Base-by-base conservation (phyloP, 2,888 invertebrate species). In the Sclerodermus sp. region DNA sequence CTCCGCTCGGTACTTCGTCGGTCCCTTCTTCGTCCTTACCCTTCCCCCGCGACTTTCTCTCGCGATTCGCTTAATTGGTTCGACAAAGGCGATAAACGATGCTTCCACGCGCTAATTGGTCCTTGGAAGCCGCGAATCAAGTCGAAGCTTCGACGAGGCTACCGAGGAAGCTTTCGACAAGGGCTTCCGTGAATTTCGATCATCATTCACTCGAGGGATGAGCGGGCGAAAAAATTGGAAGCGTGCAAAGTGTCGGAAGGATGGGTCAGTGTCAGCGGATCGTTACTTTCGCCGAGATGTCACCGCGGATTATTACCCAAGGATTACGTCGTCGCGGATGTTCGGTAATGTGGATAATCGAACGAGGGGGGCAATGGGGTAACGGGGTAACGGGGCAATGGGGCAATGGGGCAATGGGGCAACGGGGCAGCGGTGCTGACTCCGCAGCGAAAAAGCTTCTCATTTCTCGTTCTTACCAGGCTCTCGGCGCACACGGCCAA, bases 221-320 rank as follows among this genome's bases (percentile, higher is more conserved):
- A n/a, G n/a, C n/a, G n/a, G n/a, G n/a, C n/a, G n/a, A 23, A 8
- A 23, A 23, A 23, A 23, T 23, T 23, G 23, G 23, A 23, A 23
- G 15, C 16, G 23, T 23, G 23, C 23, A 23, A 23, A 23, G 8
- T n/a, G 23, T 23, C 4, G 4, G 23, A 23, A 5, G 23, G 23
- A 8, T 55, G 57, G 60, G 62, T 67, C 64, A 66, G 60, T 67
- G 53, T 23, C 23, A 23, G 23, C 23, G 23, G 3, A 8, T 60
- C 58, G 55, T 62, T 55, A 64, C 67, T 66, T 68, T 66, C 64
- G 60, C 66, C 18, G 49, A 45, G 46, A 45, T 58, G 51, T 53
- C 47, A 47, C 51, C 50, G 51, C 47, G 52, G 45, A 50, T 61
- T 50, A 51, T 69, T 70, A 66, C 58, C 46, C 53, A 67, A 70